Percentiles rank a stretch among this genome's conserved stretches.
Conservation (phyloP, 2,113 vertebrate species). For the Narcine bancroftii region DNA sequence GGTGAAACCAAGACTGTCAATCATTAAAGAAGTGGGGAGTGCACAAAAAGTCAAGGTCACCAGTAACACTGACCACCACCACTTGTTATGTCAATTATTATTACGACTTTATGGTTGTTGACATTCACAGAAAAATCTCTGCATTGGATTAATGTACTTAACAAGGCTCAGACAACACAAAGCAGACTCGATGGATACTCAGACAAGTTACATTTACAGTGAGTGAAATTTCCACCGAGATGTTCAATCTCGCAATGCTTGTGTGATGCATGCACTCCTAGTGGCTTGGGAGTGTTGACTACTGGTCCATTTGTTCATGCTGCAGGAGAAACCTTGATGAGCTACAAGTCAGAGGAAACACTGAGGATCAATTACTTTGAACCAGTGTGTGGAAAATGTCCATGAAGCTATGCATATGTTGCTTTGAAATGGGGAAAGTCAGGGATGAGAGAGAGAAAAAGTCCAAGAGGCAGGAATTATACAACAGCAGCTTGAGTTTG, state of each 20-base stretch:
- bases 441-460: no score
- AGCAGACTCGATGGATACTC: background rate
- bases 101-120: background rate
- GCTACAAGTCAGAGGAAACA: no score
- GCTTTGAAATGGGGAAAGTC: no score
- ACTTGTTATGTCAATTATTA: background rate
- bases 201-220: background rate
- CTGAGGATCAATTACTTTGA: no score
- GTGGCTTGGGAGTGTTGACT: no score
- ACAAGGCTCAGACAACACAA: background rate
- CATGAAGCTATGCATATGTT: no score
- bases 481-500: no score
- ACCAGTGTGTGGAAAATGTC: no score
- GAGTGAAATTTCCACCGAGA: background rate
- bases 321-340: no score
- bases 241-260: no score
- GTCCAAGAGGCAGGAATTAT: no score
- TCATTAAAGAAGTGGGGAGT: background rate
- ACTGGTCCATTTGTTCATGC: no score
- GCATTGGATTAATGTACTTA: background rate
- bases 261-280: background rate
- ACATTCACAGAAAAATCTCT: background rate
- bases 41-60: background rate
- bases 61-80: background rate
- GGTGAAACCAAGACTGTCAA: background rate